phyloP scores from a whole-genome alignment of 23 tunicate genomes.

The Aplidium turbinatum region DNA sequence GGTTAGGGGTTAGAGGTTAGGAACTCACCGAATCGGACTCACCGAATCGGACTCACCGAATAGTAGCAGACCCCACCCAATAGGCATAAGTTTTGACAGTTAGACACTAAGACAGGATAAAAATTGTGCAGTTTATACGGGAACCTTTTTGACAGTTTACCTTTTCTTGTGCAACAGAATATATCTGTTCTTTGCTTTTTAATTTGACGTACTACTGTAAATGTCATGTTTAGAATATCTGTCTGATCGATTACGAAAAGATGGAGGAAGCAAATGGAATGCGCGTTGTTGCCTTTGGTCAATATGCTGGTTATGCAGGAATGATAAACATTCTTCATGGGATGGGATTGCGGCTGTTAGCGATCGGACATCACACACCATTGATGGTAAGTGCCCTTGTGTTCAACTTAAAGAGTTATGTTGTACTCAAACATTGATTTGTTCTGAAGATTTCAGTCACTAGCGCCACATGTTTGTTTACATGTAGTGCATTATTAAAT shows the following conservation, averaged over 20 bases:
- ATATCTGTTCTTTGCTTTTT: conserved; percentile 1
- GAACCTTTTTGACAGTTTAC: too few relatives aligned
- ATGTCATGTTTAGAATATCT: conserved; percentile 55
- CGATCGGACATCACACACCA: conserved; percentile 95
- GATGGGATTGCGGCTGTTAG: conserved; percentile 82
- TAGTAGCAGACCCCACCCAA: too few relatives aligned
- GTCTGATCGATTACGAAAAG: conserved; percentile 95
- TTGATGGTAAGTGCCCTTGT: conserved; percentile 69
- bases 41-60: too few relatives aligned
- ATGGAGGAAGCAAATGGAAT: conserved; percentile 83
- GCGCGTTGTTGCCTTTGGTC: conserved; percentile 96
- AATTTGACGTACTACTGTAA: conserved; percentile 5
- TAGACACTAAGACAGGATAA: too few relatives aligned
- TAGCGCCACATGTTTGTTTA: not conserved
- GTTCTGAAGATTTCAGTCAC: not conserved
- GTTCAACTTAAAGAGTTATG: too few relatives aligned
- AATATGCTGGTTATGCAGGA: conserved; percentile 96
- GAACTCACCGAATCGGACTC: too few relatives aligned
- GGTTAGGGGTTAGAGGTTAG: too few relatives aligned
- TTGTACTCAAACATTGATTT: too few relatives aligned
- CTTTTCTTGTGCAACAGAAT: too few relatives aligned
- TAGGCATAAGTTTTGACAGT: too few relatives aligned
- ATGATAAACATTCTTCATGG: conserved; percentile 94
- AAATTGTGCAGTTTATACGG: too few relatives aligned
- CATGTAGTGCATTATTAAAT: not conserved